Base-by-base conservation (phyloP, 2,113 vertebrate species). In the Barbus barbus region DNA sequence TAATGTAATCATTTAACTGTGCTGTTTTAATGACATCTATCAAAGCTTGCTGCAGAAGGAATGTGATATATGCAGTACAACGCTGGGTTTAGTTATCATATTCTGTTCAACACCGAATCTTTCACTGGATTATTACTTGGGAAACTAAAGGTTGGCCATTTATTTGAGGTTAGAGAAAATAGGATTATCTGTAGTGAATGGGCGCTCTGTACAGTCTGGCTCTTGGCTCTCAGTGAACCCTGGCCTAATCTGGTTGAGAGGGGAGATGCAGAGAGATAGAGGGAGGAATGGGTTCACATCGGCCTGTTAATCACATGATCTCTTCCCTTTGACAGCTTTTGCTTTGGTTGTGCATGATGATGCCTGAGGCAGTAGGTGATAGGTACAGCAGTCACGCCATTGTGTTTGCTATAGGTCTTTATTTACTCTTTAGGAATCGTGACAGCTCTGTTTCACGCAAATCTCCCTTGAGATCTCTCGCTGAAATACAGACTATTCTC, bases 181-280 rank as follows among this genome's bases (percentile, higher is more conserved):
- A 9, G 61, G 74, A 76, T 83, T 71, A 83, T 83, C 20, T 67
- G 48, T 58, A 60, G 36, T 87, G 83, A 87, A 87, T 74, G 86
- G 58, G 31, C 6, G 9, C 58, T 41, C 61, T 82, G 78, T 85
- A 44, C 81, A 72, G 48, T 26, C 85, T 77, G 63, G 56, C 14
- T 60, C 78, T 63, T 86, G 85, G 58, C 61, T 72, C 31, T 84
- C 18, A 63, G 53, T 53, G 48, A 76, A 85, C 71, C 75, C 69
- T 11, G 48, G 60, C 81, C 28, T 85, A 85, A 85, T 87, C 84
- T 80, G 51, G 58, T 85, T 85, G 82, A 46, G n/a, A 46, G 48
- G 28, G 58, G 76, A 76, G 69, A 74, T 81, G 63, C 46, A 56
- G 83, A 65, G 69, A 85, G 83, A 28, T 67, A 83, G 26, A 83